phyloP scores from a whole-genome alignment of 2,888 invertebrate species.

The Eubasilissa splendida region DNA sequence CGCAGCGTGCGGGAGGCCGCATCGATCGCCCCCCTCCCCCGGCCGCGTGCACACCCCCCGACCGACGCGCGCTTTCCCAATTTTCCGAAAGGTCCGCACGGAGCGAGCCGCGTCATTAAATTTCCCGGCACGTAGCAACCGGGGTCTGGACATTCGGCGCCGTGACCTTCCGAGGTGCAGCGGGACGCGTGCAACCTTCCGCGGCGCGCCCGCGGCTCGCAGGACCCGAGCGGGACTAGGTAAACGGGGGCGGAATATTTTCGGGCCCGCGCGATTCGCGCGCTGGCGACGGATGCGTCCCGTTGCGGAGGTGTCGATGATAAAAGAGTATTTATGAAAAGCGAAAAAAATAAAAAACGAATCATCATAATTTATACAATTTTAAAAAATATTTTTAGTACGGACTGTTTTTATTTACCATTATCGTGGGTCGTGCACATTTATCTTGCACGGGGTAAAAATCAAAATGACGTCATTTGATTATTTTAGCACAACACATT shows the following conservation, averaged over 20 bases:
- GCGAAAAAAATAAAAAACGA: not conserved
- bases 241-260: too few relatives aligned
- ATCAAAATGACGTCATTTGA: conserved; percentile 15
- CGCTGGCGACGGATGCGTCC: too few relatives aligned
- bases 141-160: conserved; percentile 7
- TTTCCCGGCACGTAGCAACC: conserved; percentile 24
- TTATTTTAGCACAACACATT: conserved; percentile 2
- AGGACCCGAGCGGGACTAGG: not conserved
- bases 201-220: not conserved
- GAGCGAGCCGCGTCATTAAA: not conserved
- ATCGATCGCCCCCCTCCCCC: conserved; percentile 42
- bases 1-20: conserved; percentile 24
- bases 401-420: conserved; percentile 34
- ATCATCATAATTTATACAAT: not conserved
- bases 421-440: conserved; percentile 21
- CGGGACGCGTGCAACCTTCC: conserved; percentile 8
- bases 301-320: too few relatives aligned
- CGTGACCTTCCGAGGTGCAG: conserved; percentile 8
- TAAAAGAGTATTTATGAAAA: too few relatives aligned
- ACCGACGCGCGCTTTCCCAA: conserved; percentile 18
- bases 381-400: conserved; percentile 19
- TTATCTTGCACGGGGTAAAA: conserved; percentile 18
- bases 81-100: conserved; percentile 28
- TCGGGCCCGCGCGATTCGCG: too few relatives aligned
- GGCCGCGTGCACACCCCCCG: not conserved